Percentiles rank a stretch among this genome's conserved stretches.
Conservation (phyloP, 1,140 invertebrate species). For the Tribolium madens region DNA sequence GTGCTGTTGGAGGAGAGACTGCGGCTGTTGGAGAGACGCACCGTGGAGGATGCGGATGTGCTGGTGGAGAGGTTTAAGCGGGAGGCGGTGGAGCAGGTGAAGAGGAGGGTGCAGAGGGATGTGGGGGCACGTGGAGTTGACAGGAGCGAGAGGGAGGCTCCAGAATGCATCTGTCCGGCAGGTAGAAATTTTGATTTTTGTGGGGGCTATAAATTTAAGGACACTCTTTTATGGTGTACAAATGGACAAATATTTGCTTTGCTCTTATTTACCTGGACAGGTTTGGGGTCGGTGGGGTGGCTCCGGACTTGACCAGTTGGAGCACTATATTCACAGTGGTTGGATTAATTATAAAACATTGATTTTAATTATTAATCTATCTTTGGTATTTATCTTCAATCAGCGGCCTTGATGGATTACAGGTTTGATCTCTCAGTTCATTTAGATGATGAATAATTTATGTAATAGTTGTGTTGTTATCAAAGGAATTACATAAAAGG, state of each 20-base stretch:
- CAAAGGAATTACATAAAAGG: too few species aligned
- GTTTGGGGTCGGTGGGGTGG: not conserved
- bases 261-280: not conserved
- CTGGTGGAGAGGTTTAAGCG: constrained; percentile 57
- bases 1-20: constrained; percentile 60
- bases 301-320: not conserved
- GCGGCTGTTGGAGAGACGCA: constrained; percentile 53
- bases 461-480: too few species aligned
- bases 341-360: not conserved
- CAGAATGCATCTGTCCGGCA: constrained; percentile 65
- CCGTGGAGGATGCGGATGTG: constrained; percentile 53
- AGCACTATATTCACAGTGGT: not conserved
- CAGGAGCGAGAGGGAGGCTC: constrained; percentile 58
- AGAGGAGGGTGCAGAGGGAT: constrained; percentile 58
- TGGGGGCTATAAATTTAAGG: not conserved
- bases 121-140: constrained; percentile 31
- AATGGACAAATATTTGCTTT: not conserved
- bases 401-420: too few species aligned
- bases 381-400: not conserved
- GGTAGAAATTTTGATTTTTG: constrained; percentile 51
- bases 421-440: too few species aligned
- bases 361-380: not conserved
- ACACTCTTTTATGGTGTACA: not conserved
- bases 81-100: constrained; percentile 56
- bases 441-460: too few species aligned